Evolutionary conservation across 1,140 invertebrate genomes (phyloP).

Genomic region (Drosophila teissieri): DNA sequence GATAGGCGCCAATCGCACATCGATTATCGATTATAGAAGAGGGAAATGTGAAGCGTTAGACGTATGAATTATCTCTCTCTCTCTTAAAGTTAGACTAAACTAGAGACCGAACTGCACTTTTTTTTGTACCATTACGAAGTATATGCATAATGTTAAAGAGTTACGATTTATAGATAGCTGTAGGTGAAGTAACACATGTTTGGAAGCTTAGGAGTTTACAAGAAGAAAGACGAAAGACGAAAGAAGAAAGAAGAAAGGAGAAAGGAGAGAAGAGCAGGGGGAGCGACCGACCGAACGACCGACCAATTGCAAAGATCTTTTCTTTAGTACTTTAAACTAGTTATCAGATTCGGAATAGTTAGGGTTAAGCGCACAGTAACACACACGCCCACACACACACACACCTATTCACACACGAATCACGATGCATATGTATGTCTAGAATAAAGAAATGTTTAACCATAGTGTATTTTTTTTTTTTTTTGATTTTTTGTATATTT

Average conservation of each 20-base stretch:
- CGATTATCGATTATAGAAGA: slow-evolving; percentile 1
- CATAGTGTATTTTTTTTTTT: slow-evolving; percentile 53
- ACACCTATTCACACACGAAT: slow-evolving; percentile 13
- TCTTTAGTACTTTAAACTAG: slow-evolving; percentile 40
- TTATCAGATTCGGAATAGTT: slow-evolving; percentile 29
- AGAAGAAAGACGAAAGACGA: slow-evolving; percentile 4
- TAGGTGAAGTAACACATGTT: neutral
- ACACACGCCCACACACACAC: slow-evolving; percentile 16
- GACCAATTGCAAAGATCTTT: slow-evolving; percentile 74
- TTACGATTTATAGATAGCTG: slow-evolving; percentile 23
- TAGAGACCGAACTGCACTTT: slow-evolving; percentile 49
- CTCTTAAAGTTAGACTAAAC: slow-evolving; percentile 20
- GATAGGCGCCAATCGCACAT: slow-evolving; percentile 25
- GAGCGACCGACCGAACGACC: slow-evolving; percentile 81
- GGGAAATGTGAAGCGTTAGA: slow-evolving; percentile 33
- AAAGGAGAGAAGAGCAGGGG: slow-evolving; percentile 11
- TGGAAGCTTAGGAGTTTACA: slow-evolving; percentile 11
- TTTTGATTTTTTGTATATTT: slow-evolving; percentile 46
- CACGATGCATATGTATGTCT: slow-evolving; percentile 26
- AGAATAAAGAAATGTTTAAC: slow-evolving; percentile 35
- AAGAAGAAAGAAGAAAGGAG: too few relatives aligned
- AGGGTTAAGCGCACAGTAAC: slow-evolving; percentile 15
- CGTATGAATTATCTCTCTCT: slow-evolving; percentile 49
- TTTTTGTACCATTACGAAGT: slow-evolving; percentile 42
- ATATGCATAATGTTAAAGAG: slow-evolving; percentile 38